A percentile compares a stretch with the other conserved stretches of the same genome.
These are phyloP conservation scores for Meriones psammophilus DNA, from an alignment of 2,797 vertebrate species.

Conservation along the genomic window DNA sequence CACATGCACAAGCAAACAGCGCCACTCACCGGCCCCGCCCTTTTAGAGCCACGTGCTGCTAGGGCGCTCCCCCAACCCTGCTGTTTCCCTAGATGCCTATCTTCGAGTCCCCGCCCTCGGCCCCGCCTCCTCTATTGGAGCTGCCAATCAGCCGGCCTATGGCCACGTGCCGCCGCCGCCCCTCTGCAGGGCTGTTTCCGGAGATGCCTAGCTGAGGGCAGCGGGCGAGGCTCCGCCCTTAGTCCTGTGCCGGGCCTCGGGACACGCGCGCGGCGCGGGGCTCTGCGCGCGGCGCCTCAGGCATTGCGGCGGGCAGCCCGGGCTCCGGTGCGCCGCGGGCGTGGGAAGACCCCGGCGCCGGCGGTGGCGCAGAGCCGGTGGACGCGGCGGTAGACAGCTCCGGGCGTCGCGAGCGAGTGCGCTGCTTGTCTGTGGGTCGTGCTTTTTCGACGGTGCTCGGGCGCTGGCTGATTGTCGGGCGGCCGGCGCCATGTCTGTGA, in stretches of 20 bases:
- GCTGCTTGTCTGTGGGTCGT: neutral
- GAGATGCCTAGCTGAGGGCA: neutral
- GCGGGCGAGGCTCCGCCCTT: neutral
- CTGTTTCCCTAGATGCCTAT: neutral
- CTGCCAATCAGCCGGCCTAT: neutral
- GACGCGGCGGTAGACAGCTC: neutral
- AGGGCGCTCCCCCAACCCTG: accelerated
- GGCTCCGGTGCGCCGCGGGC: slow-evolving; percentile 32
- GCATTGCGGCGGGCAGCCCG: slow-evolving; percentile 61
- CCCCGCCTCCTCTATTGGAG: neutral
- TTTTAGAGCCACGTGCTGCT: neutral
- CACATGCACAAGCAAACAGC: accelerated
- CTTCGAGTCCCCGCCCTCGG: neutral
- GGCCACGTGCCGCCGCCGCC: neutral
- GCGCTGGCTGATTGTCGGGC: neutral
- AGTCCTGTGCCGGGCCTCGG: accelerated
- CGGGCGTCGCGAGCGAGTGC: accelerated
- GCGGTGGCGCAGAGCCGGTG: slow-evolving; percentile 27
- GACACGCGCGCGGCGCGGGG: accelerated
- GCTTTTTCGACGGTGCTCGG: neutral
- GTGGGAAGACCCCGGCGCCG: slow-evolving; percentile 71
- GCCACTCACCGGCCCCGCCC: accelerated
- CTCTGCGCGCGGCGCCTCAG: neutral
- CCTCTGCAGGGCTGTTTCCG: neutral
- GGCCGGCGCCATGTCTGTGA: slow-evolving; percentile 93